These are phyloP conservation scores for Trilocha varians DNA, from an alignment of 2,888 invertebrate genomes.

Conservation along the genomic window DNA sequence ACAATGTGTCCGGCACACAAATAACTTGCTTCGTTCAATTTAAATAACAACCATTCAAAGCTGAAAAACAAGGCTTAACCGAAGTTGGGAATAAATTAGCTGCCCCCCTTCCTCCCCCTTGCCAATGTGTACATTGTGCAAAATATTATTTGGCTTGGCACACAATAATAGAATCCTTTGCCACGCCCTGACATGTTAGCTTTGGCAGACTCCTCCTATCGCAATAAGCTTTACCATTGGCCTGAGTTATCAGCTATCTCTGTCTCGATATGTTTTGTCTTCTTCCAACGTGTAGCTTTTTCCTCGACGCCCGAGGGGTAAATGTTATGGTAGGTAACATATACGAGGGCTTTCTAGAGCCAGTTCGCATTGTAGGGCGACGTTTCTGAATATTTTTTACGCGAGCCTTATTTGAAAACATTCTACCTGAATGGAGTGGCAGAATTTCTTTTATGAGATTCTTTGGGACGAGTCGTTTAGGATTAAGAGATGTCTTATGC, in stretches of 20 bases:
- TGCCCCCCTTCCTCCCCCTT: conserved; percentile 49
- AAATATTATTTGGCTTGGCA: conserved; percentile 82
- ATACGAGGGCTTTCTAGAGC: conserved; percentile 68
- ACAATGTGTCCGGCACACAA: conserved; percentile 58
- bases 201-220: conserved; percentile 58
- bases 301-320: conserved; percentile 70
- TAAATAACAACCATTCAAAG: conserved; percentile 72
- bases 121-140: conserved; percentile 80
- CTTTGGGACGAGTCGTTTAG: conserved; percentile 43
- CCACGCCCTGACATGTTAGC: conserved; percentile 74
- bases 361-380: conserved; percentile 56
- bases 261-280: conserved; percentile 22
- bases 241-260: conserved; percentile 27
- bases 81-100: conserved; percentile 74
- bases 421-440: conserved; percentile 67
- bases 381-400: conserved; percentile 60
- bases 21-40: conserved; percentile 68
- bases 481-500: conserved; percentile 52
- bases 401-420: conserved; percentile 60
- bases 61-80: conserved; percentile 73
- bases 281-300: conserved; percentile 56
- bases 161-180: conserved; percentile 72
- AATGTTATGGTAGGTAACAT: conserved; percentile 73
- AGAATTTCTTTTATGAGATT: conserved; percentile 69
- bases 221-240: conserved; percentile 39